Evolutionary conservation across 2,113 vertebrate genomes (phyloP).

Genomic region (Pleuronectes platessa): DNA sequence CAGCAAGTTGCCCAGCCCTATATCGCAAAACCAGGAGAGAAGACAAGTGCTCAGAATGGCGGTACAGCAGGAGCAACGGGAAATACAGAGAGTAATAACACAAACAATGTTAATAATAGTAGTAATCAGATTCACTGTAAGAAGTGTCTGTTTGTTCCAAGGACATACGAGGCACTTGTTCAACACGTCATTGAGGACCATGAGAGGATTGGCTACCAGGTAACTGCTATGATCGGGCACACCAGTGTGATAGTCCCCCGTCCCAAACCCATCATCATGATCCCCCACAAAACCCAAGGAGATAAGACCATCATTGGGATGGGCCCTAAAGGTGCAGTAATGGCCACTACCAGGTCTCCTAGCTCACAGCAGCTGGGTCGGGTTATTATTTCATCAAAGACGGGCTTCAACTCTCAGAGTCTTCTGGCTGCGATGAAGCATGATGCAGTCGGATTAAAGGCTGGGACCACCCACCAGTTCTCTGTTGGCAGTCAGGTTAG

Average conservation of each 20-base stretch:
- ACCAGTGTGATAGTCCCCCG: slow-evolving; percentile 96
- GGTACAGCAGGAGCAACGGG: slow-evolving; percentile 38
- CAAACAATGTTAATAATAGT: slow-evolving; percentile 30
- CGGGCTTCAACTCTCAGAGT: slow-evolving; percentile 87
- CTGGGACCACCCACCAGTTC: slow-evolving; percentile 82
- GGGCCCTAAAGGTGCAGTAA: slow-evolving; percentile 89
- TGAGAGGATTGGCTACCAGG: slow-evolving; percentile 96
- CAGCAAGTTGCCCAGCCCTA: slow-evolving; percentile 97
- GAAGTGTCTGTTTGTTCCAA: slow-evolving; percentile 97
- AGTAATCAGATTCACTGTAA: slow-evolving; percentile 93
- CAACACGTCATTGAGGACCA: slow-evolving; percentile 99
- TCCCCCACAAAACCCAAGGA: slow-evolving; percentile 89
- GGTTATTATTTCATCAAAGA: slow-evolving; percentile 89
- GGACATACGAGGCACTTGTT: slow-evolving; percentile 96
- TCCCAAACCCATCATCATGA: slow-evolving; percentile 91
- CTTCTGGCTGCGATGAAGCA: slow-evolving; percentile 91
- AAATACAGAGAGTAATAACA: slow-evolving; percentile 77
- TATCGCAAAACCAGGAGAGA: slow-evolving; percentile 92
- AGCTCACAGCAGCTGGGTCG: slow-evolving; percentile 90
- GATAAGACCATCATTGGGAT: slow-evolving; percentile 92
- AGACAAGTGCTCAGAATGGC: slow-evolving; percentile 77
- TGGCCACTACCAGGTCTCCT: slow-evolving; percentile 85
- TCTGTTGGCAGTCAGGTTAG: slow-evolving; percentile 85
- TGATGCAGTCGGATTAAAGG: slow-evolving; percentile 89
- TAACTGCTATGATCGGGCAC: slow-evolving; percentile 98